phyloP scores from a whole-genome alignment of 2,797 vertebrate genomes.

The Babyrousa celebensis region DNA sequence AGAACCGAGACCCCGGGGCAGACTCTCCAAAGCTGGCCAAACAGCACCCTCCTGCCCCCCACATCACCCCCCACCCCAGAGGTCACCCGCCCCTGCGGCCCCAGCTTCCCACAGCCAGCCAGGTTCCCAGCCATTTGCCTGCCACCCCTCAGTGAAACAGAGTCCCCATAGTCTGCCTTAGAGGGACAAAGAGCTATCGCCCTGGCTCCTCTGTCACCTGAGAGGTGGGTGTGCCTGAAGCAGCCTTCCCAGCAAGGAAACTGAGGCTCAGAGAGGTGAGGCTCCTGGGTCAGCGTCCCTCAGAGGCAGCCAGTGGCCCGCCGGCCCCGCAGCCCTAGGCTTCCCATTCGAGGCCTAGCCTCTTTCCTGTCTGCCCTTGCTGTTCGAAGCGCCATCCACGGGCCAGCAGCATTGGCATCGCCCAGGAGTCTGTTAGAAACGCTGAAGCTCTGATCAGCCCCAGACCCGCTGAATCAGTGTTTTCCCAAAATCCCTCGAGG shows the following conservation, averaged over 20 bases:
- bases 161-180: not conserved
- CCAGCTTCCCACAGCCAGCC: no score
- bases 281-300: not conserved
- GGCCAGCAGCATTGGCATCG: not conserved
- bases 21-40: not conserved
- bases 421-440: not conserved
- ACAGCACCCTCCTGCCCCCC: not conserved
- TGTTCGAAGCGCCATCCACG: accelerated
- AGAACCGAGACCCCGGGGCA: not conserved
- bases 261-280: not conserved
- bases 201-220: not conserved
- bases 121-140: constrained; percentile 60
- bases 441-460: not conserved
- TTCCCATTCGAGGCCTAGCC: not conserved
- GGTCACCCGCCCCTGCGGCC: not conserved
- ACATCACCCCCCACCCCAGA: not conserved
- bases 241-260: not conserved
- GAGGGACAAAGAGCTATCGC: not conserved
- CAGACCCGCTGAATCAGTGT: no score
- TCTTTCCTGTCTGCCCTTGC: not conserved
- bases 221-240: not conserved
- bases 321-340: not conserved
- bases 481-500: not conserved
- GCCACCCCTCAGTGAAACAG: not conserved
- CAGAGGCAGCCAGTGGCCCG: not conserved